Evolutionary conservation across 2,888 invertebrate genomes (phyloP).

Genomic region (Oscheius myriophilus): DNA sequence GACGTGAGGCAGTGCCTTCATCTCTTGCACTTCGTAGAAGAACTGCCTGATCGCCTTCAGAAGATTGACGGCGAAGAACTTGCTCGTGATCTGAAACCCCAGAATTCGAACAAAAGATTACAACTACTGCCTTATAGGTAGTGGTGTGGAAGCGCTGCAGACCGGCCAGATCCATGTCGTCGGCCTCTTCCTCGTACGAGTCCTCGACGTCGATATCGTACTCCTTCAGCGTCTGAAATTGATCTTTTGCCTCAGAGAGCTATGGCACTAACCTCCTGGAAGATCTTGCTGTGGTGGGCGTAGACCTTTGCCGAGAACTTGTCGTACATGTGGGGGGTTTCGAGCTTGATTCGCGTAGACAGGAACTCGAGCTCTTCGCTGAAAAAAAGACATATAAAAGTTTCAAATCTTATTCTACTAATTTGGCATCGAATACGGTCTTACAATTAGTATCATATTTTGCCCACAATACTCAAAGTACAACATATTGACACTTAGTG

Average conservation of each 20-base stretch:
- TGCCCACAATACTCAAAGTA: too few relatives aligned
- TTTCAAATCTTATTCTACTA: too few relatives aligned
- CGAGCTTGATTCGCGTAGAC: slow-evolving; percentile 15
- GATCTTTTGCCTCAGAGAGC: too few relatives aligned
- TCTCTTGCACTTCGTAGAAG: slow-evolving; percentile 25
- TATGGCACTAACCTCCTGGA: slow-evolving; percentile 3
- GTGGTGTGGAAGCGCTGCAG: slow-evolving; percentile 3
- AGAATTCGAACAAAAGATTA: not conserved
- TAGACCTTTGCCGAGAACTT: not conserved
- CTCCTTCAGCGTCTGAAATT: slow-evolving; percentile 31
- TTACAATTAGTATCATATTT: too few relatives aligned
- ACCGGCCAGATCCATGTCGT: not conserved
- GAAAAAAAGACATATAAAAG: too few relatives aligned
- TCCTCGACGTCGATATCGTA: slow-evolving; percentile 26
- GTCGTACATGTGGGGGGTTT: slow-evolving; percentile 8
- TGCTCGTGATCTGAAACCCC: slow-evolving; percentile 2
- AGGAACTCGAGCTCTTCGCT: not conserved
- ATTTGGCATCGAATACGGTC: too few relatives aligned
- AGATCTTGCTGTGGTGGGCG: not conserved
- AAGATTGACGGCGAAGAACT: not conserved
- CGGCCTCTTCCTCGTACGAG: slow-evolving; percentile 7
- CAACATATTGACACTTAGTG: too few relatives aligned
- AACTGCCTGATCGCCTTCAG: slow-evolving; percentile 12
- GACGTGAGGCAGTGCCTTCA: not conserved
- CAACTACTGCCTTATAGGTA: slow-evolving; percentile 1